Conservation (phyloP, 2,888 invertebrate species). For the Julus scandinavius region DNA sequence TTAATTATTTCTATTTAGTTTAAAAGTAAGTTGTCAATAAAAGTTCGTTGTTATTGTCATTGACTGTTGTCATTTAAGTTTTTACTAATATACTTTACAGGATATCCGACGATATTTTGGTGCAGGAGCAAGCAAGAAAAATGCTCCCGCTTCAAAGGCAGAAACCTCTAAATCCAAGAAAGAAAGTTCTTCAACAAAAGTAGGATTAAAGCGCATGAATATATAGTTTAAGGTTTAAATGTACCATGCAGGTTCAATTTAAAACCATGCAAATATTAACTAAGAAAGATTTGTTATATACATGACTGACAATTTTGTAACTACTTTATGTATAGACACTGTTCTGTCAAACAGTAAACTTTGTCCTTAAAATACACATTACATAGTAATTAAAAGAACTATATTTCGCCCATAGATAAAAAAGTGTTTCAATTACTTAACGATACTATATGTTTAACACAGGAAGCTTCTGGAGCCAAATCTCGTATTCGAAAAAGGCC, state of each 20-base stretch:
- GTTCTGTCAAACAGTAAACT: too few species aligned
- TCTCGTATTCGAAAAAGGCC: not conserved
- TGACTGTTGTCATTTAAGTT: too few species aligned
- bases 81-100: not conserved
- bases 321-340: too few species aligned
- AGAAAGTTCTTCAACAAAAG: not conserved
- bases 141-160: constrained; percentile 1
- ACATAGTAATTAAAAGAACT: too few species aligned
- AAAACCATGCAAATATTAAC: too few species aligned
- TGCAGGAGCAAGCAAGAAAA: constrained; percentile 29
- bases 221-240: not conserved
- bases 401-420: not conserved
- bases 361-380: too few species aligned
- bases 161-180: constrained; percentile 42
- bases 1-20: too few species aligned
- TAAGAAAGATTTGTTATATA: too few species aligned
- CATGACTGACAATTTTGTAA: too few species aligned
- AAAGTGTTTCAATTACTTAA: not conserved
- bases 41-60: too few species aligned
- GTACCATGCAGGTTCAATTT: not conserved
- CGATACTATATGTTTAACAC: not conserved
- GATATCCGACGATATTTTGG: constrained; percentile 46
- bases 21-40: too few species aligned
- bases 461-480: not conserved
- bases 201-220: not conserved